Conservation (phyloP, 2,888 invertebrate genomes). For the Drosophila basisetae region DNA sequence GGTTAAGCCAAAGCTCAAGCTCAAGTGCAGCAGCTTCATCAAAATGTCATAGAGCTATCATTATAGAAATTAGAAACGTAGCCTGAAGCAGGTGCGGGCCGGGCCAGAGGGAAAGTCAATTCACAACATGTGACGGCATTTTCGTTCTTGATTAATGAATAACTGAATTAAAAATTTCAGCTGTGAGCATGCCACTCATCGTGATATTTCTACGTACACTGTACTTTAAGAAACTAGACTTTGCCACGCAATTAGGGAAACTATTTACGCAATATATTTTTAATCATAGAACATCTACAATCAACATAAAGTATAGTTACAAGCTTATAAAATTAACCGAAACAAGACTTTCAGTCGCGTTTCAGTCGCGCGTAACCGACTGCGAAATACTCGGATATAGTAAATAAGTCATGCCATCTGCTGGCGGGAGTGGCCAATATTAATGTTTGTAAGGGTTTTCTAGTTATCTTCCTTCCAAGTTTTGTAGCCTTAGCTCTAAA, state of each 20-base stretch:
- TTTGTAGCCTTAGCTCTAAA: background rate
- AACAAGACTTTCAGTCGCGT: background rate
- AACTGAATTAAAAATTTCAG: background rate
- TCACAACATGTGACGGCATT: constrained; percentile 19
- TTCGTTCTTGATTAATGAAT: constrained; percentile 15
- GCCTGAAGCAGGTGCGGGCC: constrained; percentile 20
- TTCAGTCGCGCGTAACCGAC: background rate
- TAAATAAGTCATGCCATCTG: background rate
- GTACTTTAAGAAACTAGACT: no score
- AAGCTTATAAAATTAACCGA: background rate
- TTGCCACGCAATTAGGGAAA: no score
- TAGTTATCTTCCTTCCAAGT: background rate
- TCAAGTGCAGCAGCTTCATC: constrained; percentile 44
- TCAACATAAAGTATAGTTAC: background rate
- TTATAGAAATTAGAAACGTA: constrained; percentile 21
- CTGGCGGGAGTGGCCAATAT: background rate
- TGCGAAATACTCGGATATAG: background rate
- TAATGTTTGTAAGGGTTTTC: background rate
- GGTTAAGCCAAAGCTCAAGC: constrained; percentile 33
- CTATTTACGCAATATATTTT: no score
- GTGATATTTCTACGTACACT: background rate
- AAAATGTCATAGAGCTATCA: constrained; percentile 36
- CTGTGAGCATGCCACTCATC: background rate
- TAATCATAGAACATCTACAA: background rate
- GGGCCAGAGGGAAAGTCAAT: constrained; percentile 14